These are phyloP conservation scores for Thereuonema tuberculata DNA, from an alignment of 1,140 invertebrate genomes.

Conservation along the genomic window DNA sequence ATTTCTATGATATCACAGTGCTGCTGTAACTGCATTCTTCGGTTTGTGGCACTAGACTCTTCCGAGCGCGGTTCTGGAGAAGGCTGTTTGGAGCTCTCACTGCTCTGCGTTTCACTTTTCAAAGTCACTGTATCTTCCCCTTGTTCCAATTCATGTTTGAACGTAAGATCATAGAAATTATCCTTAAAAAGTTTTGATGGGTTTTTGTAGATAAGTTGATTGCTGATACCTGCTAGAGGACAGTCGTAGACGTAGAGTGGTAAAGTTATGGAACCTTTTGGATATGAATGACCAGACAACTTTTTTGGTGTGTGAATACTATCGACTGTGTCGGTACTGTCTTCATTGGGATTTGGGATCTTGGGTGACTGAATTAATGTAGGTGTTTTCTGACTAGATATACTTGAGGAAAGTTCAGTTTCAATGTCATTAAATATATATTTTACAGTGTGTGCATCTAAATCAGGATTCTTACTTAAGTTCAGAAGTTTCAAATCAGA, in stretches of 20 bases:
- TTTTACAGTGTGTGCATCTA: too few species aligned
- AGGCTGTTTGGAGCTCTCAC: constrained; percentile 15
- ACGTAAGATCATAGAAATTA: constrained; percentile 30
- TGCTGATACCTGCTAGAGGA: constrained; percentile 41
- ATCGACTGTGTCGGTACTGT: too few species aligned
- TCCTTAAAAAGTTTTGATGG: constrained; percentile 27
- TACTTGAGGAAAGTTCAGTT: too few species aligned
- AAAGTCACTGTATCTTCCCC: constrained; percentile 13
- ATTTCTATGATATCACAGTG: constrained; percentile 46
- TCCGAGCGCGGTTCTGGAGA: constrained; percentile 24
- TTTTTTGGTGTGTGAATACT: too few species aligned
- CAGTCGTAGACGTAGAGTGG: constrained; percentile 58
- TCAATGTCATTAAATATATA: too few species aligned
- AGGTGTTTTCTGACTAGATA: too few species aligned
- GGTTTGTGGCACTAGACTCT: constrained; percentile 21
- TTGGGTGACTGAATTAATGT: too few species aligned
- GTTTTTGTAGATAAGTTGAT: constrained; percentile 41
- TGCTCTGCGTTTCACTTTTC: constrained; percentile 18
- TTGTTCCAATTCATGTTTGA: constrained; percentile 20
- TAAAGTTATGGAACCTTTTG: constrained; percentile 31
- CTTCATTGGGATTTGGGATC: too few species aligned
- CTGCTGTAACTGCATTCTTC: constrained; percentile 32
- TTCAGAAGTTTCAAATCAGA: constrained; percentile 28
- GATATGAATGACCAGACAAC: too few species aligned
- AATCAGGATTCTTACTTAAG: too few species aligned